Evolutionary conservation across 2,797 vertebrate genomes (phyloP), one percentile per base, ranked within the genome.

Genomic region (Mormyrus proboscirostris): DNA sequence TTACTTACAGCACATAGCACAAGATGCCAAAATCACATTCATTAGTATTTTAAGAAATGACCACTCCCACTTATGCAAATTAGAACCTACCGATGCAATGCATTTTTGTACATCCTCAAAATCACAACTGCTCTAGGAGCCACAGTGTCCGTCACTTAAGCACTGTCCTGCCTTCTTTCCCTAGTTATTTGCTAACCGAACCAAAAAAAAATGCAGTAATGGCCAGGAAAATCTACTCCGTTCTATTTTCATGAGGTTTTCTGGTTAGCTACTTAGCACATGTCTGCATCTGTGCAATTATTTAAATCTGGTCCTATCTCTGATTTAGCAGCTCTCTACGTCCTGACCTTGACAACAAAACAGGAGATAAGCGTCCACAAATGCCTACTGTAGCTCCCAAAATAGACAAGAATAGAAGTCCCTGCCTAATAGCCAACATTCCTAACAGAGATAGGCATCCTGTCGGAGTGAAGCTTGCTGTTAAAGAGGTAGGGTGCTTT

Each of bases 361-460:
- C 91, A 91, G 90, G 89, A 92, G 93, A 93, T 93, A 93, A 92
- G 91, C 90, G 92, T 91, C 92, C 90, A 90, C 90, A 92, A 90
- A 90, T 88, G 90, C 89, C 89, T 83, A 85, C 90, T 90, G 44
- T 38, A 82, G 53, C 88, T 88, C 92, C 69, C 65, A 92, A 93
- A 94, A 94, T 94, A 94, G 92, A 93, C 89, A 91, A 93, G 93
- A 92, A 93, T 91, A 92, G 90, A 92, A 90, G 90, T 91, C 90
- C 90, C 88, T 91, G 91, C 91, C 89, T 91, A 91, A 91, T 92
- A 88, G 92, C 90, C 89, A 57, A 88, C 91, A 93, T 93, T 90
- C 93, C 93, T 33, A 89, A 88, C 65, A 49, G 90, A 91, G 91
- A 90, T 89, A 92, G 91, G 89, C 92, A 88, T 79, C 90, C 87